Evolutionary conservation across 2,113 vertebrate species (phyloP).

Genomic region (Dasypus novemcinctus): DNA sequence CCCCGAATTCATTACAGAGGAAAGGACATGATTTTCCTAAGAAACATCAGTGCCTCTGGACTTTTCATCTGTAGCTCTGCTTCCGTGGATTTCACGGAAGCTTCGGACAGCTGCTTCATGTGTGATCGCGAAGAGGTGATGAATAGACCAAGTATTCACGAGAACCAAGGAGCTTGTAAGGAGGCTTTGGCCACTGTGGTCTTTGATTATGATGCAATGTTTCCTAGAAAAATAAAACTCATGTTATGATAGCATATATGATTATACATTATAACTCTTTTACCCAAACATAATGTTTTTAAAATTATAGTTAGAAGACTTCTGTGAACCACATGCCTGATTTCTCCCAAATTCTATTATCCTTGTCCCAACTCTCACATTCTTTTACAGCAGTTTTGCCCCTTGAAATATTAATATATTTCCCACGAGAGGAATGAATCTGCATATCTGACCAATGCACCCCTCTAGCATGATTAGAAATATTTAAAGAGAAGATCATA

Average conservation of each 20-base stretch:
- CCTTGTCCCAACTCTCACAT: background rate
- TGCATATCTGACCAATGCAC: background rate
- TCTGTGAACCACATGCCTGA: background rate
- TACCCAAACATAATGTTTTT: background rate
- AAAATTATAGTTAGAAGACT: background rate
- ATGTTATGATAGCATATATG: background rate
- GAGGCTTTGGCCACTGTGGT: background rate
- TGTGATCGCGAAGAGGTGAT: background rate
- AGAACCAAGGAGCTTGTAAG: background rate
- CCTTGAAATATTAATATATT: background rate
- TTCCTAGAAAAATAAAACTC: background rate
- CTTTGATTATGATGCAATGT: background rate
- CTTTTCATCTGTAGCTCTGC: background rate
- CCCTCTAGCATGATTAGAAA: background rate
- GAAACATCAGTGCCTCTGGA: rapidly evolving
- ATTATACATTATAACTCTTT: background rate
- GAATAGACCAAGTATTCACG: background rate
- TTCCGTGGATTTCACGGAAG: background rate
- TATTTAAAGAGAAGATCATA: background rate
- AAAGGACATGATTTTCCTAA: background rate
- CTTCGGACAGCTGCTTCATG: background rate
- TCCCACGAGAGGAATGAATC: background rate
- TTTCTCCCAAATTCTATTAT: background rate
- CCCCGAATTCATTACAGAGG: no score
- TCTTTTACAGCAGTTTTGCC: background rate